phyloP scores from a whole-genome alignment of 2,113 vertebrate genomes.

The Echinops telfairi region DNA sequence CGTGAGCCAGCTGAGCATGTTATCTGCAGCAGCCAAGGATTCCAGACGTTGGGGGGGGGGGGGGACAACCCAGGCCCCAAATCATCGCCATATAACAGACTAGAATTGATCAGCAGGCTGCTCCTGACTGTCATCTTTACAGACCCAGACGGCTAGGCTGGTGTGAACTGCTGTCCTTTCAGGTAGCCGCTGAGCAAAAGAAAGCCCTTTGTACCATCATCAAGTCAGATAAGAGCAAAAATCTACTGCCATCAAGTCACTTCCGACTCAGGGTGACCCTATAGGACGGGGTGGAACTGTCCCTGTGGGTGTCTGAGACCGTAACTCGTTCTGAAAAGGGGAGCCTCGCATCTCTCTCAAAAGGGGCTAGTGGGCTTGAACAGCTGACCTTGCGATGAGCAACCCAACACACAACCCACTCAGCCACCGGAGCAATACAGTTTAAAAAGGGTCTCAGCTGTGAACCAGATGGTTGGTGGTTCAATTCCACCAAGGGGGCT shows the following conservation, averaged over 20 bases:
- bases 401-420: too few relatives aligned
- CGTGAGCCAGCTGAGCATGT: neutral
- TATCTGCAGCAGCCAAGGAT: neutral
- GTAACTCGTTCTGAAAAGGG: too few relatives aligned
- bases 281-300: too few relatives aligned
- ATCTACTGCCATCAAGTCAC: too few relatives aligned
- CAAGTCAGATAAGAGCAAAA: neutral
- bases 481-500: neutral
- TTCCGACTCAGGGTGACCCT: too few relatives aligned
- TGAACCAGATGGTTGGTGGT: neutral
- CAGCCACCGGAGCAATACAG: too few relatives aligned
- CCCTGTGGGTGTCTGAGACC: too few relatives aligned
- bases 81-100: neutral
- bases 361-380: too few relatives aligned
- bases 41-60: neutral
- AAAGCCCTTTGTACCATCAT: too few relatives aligned
- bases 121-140: neutral
- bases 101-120: too few relatives aligned
- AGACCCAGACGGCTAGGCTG: neutral
- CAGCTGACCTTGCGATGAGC: too few relatives aligned
- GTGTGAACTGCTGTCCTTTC: neutral
- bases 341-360: too few relatives aligned
- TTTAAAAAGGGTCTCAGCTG: neutral
- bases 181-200: neutral
- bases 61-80: neutral